Conservation (phyloP, 2,113 vertebrate species). For the Jaculus jaculus region DNA sequence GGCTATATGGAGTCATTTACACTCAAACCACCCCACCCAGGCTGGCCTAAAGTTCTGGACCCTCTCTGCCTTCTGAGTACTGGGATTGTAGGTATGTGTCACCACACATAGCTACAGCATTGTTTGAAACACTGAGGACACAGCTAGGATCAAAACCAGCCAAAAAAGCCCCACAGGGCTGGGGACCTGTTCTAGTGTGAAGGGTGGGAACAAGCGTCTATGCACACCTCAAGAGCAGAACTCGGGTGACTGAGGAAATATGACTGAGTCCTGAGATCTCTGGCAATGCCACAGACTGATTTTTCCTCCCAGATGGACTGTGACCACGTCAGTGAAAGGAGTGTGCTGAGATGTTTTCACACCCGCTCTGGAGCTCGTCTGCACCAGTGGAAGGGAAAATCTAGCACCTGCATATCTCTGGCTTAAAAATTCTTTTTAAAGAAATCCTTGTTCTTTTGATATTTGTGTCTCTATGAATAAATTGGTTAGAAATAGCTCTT, state of each 20-base stretch:
- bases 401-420: conserved; percentile 27
- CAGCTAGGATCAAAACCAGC: not conserved
- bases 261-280: not conserved
- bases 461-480: conserved; percentile 50
- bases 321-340: not conserved
- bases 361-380: conserved; percentile 21
- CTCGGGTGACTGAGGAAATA: not conserved
- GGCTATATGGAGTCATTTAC: too few relatives aligned
- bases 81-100: too few relatives aligned
- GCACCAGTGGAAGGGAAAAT: not conserved
- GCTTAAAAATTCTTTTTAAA: conserved; percentile 33
- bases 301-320: conserved; percentile 25
- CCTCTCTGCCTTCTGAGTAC: too few relatives aligned
- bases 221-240: not conserved
- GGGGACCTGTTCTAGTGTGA: not conserved
- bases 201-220: not conserved
- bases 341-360: not conserved
- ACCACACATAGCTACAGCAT: not conserved
- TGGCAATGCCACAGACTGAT: not conserved
- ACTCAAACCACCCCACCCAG: too few relatives aligned
- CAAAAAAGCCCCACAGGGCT: not conserved
- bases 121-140: not conserved
- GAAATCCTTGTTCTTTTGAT: conserved; percentile 52
- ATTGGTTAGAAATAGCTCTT: not conserved
- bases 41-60: too few relatives aligned